Conservation (phyloP, 2,113 vertebrate genomes). For the Pristiophorus japonicus region DNA sequence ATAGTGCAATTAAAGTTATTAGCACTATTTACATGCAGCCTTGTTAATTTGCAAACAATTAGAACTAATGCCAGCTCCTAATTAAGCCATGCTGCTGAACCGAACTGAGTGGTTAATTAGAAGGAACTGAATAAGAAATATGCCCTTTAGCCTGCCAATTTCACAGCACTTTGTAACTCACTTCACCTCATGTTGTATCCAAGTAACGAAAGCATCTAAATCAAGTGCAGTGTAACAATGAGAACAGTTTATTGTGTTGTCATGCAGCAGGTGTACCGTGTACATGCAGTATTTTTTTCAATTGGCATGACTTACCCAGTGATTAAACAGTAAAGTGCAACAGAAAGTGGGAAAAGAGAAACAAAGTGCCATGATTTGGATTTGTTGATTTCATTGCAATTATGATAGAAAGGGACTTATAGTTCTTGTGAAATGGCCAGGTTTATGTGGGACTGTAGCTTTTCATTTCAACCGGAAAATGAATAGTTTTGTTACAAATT, state of each 20-base stretch:
- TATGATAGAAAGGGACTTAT: neutral
- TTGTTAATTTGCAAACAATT: slow-evolving; percentile 38
- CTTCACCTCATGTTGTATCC: slow-evolving; percentile 3
- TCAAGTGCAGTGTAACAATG: slow-evolving; percentile 6
- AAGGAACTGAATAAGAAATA: slow-evolving; percentile 22
- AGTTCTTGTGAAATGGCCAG: neutral
- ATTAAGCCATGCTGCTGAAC: slow-evolving; percentile 31
- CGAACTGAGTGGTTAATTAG: slow-evolving; percentile 30
- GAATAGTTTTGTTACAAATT: neutral
- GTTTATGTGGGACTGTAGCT: neutral
- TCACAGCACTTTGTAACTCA: slow-evolving; percentile 33
- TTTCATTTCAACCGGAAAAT: neutral
- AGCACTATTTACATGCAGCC: slow-evolving; percentile 35
- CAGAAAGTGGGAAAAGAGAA: neutral
- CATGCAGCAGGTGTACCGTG: neutral
- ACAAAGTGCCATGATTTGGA: neutral
- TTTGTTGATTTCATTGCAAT: neutral
- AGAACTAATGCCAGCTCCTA: slow-evolving; percentile 30
- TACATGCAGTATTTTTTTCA: neutral
- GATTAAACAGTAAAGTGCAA: neutral
- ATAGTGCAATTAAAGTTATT: slow-evolving; percentile 35
- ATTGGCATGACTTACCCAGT: slow-evolving; percentile 7
- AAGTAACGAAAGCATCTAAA: slow-evolving; percentile 21
- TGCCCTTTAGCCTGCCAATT: slow-evolving; percentile 36
- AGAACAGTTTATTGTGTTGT: neutral